These are phyloP conservation scores for Azorinus chamasolen DNA, from an alignment of 2,888 invertebrate species.

Conservation along the genomic window DNA sequence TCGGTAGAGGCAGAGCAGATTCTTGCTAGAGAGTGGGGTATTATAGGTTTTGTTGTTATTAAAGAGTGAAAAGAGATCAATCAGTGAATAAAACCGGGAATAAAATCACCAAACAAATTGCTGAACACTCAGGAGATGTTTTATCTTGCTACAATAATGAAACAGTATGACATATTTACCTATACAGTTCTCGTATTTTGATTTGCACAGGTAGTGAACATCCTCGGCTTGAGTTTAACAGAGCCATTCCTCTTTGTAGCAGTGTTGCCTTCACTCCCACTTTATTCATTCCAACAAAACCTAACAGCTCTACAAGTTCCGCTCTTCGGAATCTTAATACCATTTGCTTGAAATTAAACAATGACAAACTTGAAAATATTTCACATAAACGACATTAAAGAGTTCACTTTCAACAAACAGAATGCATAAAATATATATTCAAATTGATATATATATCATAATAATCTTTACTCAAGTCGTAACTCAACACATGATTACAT, in stretches of 20 bases:
- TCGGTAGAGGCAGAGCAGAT: too few relatives aligned
- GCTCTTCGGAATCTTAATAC: conserved; percentile 92
- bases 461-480: background rate
- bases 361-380: conserved; percentile 1
- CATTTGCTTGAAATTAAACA: conserved; percentile 86
- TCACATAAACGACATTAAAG: background rate
- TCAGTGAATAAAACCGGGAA: too few relatives aligned
- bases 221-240: conserved; percentile 88
- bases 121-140: too few relatives aligned
- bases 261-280: conserved; percentile 93
- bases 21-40: too few relatives aligned
- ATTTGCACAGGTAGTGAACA: conserved; percentile 89
- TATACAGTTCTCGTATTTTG: conserved; percentile 91
- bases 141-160: conserved; percentile 2
- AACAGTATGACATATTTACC: conserved; percentile 81
- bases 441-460: background rate
- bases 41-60: too few relatives aligned
- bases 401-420: background rate
- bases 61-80: too few relatives aligned
- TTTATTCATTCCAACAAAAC: conserved; percentile 92
- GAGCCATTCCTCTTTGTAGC: conserved; percentile 91
- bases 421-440: too few relatives aligned
- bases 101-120: too few relatives aligned
- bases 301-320: conserved; percentile 93
- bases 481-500: background rate